Conservation (phyloP, 2,113 vertebrate species). For the Rattus rattus region DNA sequence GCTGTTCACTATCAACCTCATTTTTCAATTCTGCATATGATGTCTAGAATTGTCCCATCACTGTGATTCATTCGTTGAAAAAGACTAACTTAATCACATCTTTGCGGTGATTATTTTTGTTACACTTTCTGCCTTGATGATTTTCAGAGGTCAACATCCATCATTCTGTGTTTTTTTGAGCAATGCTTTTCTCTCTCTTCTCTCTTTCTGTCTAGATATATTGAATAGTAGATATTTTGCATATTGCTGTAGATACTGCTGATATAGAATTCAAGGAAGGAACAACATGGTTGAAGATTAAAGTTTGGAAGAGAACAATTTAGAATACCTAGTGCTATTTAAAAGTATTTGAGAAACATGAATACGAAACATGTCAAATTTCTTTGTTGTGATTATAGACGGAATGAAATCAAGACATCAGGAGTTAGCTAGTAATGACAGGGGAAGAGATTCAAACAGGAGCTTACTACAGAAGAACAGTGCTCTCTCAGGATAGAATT, state of each 20-base stretch:
- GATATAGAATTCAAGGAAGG: not conserved
- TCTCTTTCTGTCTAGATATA: constrained; percentile 53
- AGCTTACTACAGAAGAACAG: not conserved
- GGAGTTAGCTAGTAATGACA: accelerated
- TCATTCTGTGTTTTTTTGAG: constrained; percentile 81
- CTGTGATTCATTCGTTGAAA: constrained; percentile 83
- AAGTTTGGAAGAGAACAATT: not conserved
- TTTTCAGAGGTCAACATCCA: constrained; percentile 86
- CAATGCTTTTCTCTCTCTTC: not conserved
- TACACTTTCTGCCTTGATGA: constrained; percentile 83
- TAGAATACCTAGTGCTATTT: not conserved
- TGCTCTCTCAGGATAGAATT: accelerated
- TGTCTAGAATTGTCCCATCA: constrained; percentile 76
- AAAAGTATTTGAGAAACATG: not conserved
- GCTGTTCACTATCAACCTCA: constrained; percentile 84
- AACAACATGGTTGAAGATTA: not conserved
- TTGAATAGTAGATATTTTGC: not conserved
- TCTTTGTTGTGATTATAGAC: not conserved
- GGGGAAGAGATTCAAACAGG: not conserved
- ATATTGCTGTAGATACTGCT: not conserved
- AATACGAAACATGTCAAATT: not conserved
- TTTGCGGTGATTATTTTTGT: constrained; percentile 80
- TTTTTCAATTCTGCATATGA: constrained; percentile 85
- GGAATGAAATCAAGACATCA: not conserved
- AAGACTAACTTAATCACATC: constrained; percentile 78